Percentiles rank a stretch among this genome's conserved stretches.
Conservation (phyloP, 2,888 invertebrate species). For the Tipula helvola region DNA sequence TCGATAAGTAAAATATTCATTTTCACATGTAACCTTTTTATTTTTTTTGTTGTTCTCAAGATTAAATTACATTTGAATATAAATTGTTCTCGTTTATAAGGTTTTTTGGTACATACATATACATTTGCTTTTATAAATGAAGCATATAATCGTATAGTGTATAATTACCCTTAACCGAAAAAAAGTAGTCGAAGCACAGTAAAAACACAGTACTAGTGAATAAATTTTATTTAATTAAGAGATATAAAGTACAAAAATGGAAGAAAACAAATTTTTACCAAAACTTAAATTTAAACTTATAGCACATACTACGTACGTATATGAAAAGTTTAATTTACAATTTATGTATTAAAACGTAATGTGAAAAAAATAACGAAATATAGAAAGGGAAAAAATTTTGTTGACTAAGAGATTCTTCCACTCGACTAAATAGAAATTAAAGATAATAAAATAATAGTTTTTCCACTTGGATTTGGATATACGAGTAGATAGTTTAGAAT, state of each 20-base stretch:
- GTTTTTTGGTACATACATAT: neutral
- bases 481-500: neutral
- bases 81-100: neutral
- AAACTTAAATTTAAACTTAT: neutral
- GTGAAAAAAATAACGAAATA: neutral
- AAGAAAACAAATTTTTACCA: neutral
- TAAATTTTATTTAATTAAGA: neutral
- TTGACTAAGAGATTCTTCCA: neutral
- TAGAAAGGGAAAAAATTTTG: neutral
- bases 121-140: neutral
- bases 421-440: neutral
- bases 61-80: neutral
- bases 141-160: neutral
- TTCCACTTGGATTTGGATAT: neutral
- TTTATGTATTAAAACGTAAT: neutral
- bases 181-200: neutral
- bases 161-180: neutral
- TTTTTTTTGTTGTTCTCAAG: neutral
- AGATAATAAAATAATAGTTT: neutral
- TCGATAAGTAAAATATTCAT: constrained; percentile 4
- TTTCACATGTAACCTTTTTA: neutral
- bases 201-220: neutral
- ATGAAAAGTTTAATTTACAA: neutral
- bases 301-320: neutral
- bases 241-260: neutral